A percentile compares a stretch with the other conserved stretches of the same genome.
Evolutionary conservation across 2,888 invertebrate species (phyloP).

Genomic region (Euspilapteryx auroguttella): DNA sequence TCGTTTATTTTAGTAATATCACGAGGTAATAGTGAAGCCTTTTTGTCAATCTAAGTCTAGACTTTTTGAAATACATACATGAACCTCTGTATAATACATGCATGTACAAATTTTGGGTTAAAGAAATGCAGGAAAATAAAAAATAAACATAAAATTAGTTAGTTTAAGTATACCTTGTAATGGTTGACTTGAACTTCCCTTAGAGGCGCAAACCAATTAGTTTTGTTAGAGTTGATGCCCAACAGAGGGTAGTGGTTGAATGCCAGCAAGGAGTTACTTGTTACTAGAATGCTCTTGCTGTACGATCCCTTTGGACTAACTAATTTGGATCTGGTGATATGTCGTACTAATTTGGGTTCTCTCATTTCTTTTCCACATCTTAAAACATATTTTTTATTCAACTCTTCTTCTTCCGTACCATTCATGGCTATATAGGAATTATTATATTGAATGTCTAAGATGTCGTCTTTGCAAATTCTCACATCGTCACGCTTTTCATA

Average conservation of each 20-base stretch:
- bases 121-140: too few species aligned
- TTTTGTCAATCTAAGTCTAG: too few species aligned
- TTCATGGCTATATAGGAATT: too few species aligned
- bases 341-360: conserved; percentile 42
- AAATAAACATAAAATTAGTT: too few species aligned
- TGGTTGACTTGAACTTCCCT: conserved; percentile 68
- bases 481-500: conserved; percentile 45
- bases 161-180: conserved; percentile 56
- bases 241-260: conserved; percentile 76
- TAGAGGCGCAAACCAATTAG: conserved; percentile 60
- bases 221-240: conserved; percentile 51
- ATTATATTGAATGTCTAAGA: too few species aligned
- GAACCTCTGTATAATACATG: too few species aligned
- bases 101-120: too few species aligned
- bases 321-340: conserved; percentile 54
- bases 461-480: conserved; percentile 20
- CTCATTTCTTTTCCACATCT: conserved; percentile 25
- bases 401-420: conserved; percentile 13
- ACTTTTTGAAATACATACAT: too few species aligned
- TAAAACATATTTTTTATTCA: conserved; percentile 16
- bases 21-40: too few species aligned
- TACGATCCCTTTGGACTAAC: conserved; percentile 67
- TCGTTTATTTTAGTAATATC: too few species aligned
- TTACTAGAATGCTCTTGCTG: conserved; percentile 72
- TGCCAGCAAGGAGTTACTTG: conserved; percentile 66